These are phyloP conservation scores for Oreortyx pictus DNA, from an alignment of 2,797 vertebrate species.

Conservation along the genomic window DNA sequence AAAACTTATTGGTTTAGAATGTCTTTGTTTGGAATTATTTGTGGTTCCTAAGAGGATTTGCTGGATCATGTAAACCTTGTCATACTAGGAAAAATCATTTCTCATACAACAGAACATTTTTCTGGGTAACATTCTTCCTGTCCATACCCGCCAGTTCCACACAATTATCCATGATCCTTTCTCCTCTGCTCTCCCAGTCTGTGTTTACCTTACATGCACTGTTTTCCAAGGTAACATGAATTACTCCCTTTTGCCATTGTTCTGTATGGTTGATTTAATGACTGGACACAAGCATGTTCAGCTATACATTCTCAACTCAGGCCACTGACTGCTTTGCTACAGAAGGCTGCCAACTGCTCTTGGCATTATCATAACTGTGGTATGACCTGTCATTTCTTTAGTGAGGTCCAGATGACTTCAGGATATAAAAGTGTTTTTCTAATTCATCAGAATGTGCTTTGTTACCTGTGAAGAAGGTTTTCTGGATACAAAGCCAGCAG, in stretches of 20 bases:
- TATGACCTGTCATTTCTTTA: constrained; percentile 7
- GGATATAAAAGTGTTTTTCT: constrained; percentile 34
- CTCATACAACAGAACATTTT: background rate
- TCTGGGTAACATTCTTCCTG: background rate
- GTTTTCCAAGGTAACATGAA: background rate
- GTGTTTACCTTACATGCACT: background rate
- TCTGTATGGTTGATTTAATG: background rate
- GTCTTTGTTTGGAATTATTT: background rate
- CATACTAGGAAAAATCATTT: background rate
- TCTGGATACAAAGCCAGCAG: background rate
- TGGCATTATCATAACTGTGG: background rate
- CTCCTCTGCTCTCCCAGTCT: background rate
- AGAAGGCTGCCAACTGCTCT: background rate
- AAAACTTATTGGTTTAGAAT: background rate
- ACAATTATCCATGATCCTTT: background rate
- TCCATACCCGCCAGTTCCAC: background rate
- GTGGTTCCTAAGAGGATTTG: background rate
- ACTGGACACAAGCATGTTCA: background rate
- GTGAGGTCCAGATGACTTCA: constrained; percentile 21
- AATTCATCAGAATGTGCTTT: background rate
- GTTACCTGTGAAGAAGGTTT: constrained; percentile 15
- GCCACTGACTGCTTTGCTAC: background rate
- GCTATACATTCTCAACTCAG: background rate
- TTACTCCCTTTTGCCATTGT: background rate
- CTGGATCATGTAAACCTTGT: background rate